Evolutionary conservation across 1,140 invertebrate genomes (phyloP).

Genomic region (Nasonia longicornis): DNA sequence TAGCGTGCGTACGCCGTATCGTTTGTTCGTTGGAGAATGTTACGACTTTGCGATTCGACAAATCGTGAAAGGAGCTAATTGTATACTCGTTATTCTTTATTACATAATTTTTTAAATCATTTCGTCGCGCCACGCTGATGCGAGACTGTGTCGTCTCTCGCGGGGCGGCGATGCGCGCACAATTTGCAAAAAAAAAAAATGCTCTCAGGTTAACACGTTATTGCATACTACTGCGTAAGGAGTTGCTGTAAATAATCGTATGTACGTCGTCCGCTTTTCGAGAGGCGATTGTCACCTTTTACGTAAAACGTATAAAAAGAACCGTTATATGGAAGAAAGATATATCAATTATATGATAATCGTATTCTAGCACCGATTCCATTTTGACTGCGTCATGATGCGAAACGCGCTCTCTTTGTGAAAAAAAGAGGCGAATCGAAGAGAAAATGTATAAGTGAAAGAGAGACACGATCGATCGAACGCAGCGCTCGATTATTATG

Average conservation of each 20-base stretch:
- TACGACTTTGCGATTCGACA: not conserved
- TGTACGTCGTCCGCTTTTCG: not conserved
- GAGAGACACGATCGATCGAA: too few relatives aligned
- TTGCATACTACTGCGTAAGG: not conserved
- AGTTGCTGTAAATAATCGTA: not conserved
- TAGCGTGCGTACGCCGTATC: not conserved
- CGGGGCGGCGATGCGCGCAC: not conserved
- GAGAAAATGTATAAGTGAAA: too few relatives aligned
- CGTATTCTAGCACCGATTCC: not conserved
- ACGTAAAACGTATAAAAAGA: not conserved
- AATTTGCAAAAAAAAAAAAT: not conserved
- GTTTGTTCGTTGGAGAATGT: not conserved
- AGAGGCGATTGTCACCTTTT: not conserved
- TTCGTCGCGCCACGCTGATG: not conserved
- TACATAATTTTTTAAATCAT: not conserved
- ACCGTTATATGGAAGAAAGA: not conserved
- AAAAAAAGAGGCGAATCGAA: too few relatives aligned
- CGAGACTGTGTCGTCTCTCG: not conserved
- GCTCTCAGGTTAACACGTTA: not conserved
- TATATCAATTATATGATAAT: slow-evolving; percentile 1
- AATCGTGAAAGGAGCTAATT: not conserved
- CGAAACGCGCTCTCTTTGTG: too few relatives aligned
- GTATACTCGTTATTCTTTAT: not conserved
- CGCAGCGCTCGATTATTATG: too few relatives aligned
- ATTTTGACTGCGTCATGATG: not conserved